These are phyloP conservation scores for Leptinotarsa rubiginosa DNA, from an alignment of 2,888 invertebrate species.

Conservation along the genomic window DNA sequence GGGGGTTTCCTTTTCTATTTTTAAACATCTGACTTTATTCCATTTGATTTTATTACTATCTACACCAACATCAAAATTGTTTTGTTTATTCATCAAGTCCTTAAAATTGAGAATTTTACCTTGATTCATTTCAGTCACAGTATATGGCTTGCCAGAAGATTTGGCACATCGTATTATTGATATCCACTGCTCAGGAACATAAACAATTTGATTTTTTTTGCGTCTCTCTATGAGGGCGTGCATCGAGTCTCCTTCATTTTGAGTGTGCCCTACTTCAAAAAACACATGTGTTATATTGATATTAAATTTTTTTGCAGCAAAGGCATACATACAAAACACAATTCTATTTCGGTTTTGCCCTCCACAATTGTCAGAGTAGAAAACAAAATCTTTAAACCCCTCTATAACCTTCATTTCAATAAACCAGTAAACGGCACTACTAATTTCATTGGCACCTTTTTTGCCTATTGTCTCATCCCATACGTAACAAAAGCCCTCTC, in stretches of 20 bases:
- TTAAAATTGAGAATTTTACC: conserved; percentile 10
- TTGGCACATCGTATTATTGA: conserved; percentile 19
- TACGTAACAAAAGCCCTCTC: neutral
- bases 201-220: conserved; percentile 19
- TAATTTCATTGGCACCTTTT: conserved; percentile 1
- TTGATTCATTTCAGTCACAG: conserved; percentile 14
- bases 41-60: conserved; percentile 15
- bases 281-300: conserved; percentile 14
- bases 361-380: conserved; percentile 4
- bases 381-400: neutral
- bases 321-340: conserved; percentile 4
- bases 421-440: neutral
- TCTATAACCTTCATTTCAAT: conserved; percentile 1
- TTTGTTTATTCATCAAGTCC: conserved; percentile 7
- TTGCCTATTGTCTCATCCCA: conserved; percentile 1
- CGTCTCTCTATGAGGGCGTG: conserved; percentile 21
- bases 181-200: conserved; percentile 14
- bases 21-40: conserved; percentile 14
- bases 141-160: conserved; percentile 15
- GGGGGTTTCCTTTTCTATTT: conserved; percentile 6
- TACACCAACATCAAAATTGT: conserved; percentile 11
- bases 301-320: neutral
- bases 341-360: conserved; percentile 12
- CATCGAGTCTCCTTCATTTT: conserved; percentile 20
- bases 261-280: conserved; percentile 10